phyloP scores from a whole-genome alignment of 2,113 vertebrate species.

The Sigmodon hispidus region DNA sequence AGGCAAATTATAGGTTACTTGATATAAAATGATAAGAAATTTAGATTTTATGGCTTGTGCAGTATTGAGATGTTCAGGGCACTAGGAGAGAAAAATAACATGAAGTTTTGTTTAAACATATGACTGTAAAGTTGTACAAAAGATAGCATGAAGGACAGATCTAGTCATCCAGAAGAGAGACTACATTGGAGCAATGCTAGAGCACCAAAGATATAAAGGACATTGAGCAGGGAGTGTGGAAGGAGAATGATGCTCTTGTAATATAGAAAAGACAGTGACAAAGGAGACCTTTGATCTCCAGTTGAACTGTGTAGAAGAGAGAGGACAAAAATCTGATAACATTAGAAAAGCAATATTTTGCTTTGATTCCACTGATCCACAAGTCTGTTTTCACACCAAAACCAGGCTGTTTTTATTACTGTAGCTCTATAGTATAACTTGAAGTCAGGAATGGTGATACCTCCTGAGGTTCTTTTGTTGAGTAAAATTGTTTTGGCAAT shows the following conservation, averaged over 20 bases:
- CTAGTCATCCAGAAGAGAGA: neutral
- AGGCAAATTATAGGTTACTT: neutral
- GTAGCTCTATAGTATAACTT: no score
- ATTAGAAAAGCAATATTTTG: neutral
- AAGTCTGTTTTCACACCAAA: no score
- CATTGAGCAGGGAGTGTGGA: rapidly evolving
- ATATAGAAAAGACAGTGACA: neutral
- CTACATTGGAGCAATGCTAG: neutral
- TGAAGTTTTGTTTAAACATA: neutral
- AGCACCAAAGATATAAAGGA: neutral
- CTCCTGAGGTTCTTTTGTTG: no score
- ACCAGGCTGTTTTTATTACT: no score
- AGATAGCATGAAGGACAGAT: neutral
- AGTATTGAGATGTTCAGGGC: neutral
- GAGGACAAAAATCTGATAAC: neutral
- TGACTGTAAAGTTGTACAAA: neutral
- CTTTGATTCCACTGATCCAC: no score
- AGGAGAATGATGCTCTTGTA: neutral
- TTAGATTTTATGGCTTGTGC: slow-evolving; percentile 23
- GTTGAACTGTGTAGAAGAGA: neutral
- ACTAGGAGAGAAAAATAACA: neutral
- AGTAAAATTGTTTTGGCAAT: no score
- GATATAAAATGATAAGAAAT: slow-evolving; percentile 26
- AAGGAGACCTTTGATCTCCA: neutral
- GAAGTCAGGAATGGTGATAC: no score